Percentiles rank a stretch among this genome's conserved stretches.
Evolutionary conservation across 2,888 invertebrate species (phyloP).

Genomic region (Eristalis tenax): DNA sequence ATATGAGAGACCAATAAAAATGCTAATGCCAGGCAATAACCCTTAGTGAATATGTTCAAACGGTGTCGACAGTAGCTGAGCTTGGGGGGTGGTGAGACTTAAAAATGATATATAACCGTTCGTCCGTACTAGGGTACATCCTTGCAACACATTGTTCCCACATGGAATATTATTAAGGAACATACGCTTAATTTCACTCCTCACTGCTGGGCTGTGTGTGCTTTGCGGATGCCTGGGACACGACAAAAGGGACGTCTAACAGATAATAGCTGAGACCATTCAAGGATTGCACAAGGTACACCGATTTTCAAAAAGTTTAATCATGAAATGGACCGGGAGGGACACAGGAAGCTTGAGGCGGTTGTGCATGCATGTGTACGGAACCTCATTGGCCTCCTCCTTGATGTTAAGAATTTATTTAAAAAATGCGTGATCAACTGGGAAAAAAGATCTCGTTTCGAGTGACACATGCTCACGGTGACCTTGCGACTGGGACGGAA

Average conservation of each 20-base stretch:
- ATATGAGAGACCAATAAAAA: slow-evolving; percentile 58
- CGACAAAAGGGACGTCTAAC: slow-evolving; percentile 26
- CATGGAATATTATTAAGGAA: slow-evolving; percentile 57
- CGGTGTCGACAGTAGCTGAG: neutral
- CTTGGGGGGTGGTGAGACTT: slow-evolving; percentile 37
- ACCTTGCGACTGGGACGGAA: slow-evolving; percentile 29
- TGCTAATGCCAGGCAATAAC: slow-evolving; percentile 70
- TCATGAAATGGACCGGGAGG: slow-evolving; percentile 43
- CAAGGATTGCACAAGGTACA: slow-evolving; percentile 42
- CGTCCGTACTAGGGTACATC: slow-evolving; percentile 17
- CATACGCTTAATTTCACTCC: slow-evolving; percentile 62
- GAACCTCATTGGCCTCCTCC: neutral
- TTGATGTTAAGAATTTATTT: neutral
- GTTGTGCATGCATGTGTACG: slow-evolving; percentile 44
- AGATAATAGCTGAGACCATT: slow-evolving; percentile 54
- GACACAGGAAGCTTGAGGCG: neutral
- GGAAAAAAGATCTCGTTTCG: neutral
- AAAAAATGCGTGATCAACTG: neutral
- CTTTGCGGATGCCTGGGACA: slow-evolving; percentile 6
- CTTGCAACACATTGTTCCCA: slow-evolving; percentile 67
- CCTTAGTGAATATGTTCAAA: slow-evolving; percentile 68
- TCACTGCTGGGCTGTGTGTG: slow-evolving; percentile 13
- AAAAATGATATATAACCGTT: slow-evolving; percentile 57
- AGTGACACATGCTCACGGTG: slow-evolving; percentile 3
- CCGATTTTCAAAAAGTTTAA: slow-evolving; percentile 52